Evolutionary conservation across 1,140 invertebrate species (phyloP), one percentile per base, ranked within the genome.

Genomic region (Ruditapes philippinarum): DNA sequence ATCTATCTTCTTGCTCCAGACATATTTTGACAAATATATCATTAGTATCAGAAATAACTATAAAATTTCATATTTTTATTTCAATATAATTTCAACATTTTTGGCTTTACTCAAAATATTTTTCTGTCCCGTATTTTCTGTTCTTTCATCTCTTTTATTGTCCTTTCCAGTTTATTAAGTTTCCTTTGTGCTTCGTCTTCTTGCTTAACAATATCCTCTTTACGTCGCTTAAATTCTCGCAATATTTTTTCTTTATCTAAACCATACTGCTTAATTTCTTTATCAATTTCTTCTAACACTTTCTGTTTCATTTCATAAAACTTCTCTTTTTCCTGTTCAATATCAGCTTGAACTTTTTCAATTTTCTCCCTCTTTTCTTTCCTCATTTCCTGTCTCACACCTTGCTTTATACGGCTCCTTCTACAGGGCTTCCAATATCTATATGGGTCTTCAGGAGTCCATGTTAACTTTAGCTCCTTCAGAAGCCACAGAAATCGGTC

Each of bases 401-500:
- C 94, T 97, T 97, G 74, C 96, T 85, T 87, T 51, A 57, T 96
- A 22, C 97, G 92, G 0, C 97, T 97, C 70, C 97, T 96, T 9
- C 97, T 97, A 57, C 51, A 76, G 73, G 19, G 11, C 11, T 49
- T 70, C 4, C 17, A 36, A 17, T 76, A 96, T 91, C 96, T 95
- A 90, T 96, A 96, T 51, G 95, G 65, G 22, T 89, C 62, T 45
- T 89, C 87, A 36, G 87, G 87, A 25, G 97, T 97, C 93, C 98
- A 98, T 54, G 97, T 96, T 88, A 99, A 96, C 91, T 98, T 97
- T 0, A 99, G 95, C 93, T 97, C 97, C 91, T 98, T 97, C 12
- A 98, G 93, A n/a, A 98, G 91, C 98, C 98, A 98, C 95, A 98
- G 98, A 95, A 98, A 99, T 68, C 97, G 97, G 91, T 97, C 97